A percentile compares a stretch with the other conserved stretches of the same genome.
phyloP scores from a whole-genome alignment of 2,113 vertebrate genomes.

The Uropsilus gracilis region DNA sequence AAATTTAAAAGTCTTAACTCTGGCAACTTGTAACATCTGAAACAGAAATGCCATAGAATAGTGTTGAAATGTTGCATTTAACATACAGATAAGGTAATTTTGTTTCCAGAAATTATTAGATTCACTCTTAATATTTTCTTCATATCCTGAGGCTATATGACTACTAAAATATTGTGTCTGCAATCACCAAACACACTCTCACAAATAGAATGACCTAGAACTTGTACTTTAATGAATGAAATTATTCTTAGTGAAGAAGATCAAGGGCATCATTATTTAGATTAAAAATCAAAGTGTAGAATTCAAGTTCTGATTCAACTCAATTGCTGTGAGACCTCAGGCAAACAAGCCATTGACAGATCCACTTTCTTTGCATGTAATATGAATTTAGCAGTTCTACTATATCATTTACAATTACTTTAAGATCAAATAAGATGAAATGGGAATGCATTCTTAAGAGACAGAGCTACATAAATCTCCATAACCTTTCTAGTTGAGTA shows the following conservation, averaged over 20 bases:
- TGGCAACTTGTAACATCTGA: neutral
- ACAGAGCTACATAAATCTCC: neutral
- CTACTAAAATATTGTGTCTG: neutral
- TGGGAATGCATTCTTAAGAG: neutral
- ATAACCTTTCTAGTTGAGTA: neutral
- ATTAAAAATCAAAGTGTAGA: neutral
- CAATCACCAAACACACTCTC: neutral
- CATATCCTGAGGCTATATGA: neutral
- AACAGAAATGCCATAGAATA: conserved; percentile 18
- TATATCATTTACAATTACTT: neutral
- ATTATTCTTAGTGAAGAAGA: neutral
- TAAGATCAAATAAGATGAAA: neutral
- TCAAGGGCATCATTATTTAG: neutral
- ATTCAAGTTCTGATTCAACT: neutral
- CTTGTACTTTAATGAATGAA: neutral
- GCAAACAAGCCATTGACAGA: neutral
- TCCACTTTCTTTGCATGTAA: neutral
- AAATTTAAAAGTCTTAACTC: conserved; percentile 42
- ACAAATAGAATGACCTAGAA: neutral
- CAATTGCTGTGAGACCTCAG: neutral
- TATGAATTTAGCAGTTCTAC: neutral
- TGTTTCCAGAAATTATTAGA: neutral
- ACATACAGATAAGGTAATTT: neutral
- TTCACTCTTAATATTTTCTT: neutral
- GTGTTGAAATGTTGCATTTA: neutral